Evolutionary conservation across 2,113 vertebrate species (phyloP).

Genomic region (Chaenocephalus aceratus): DNA sequence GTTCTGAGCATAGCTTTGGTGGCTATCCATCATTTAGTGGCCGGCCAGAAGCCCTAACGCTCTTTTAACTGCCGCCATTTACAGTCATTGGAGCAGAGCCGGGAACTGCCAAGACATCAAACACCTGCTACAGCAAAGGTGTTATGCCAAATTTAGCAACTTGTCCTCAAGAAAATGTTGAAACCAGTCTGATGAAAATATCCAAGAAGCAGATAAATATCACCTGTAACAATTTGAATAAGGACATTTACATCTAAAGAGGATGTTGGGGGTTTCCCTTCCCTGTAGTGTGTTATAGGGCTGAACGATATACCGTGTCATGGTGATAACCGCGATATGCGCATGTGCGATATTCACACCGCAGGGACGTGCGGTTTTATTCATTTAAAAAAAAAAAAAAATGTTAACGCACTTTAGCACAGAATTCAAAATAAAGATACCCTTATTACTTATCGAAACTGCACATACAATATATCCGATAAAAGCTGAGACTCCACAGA

Average conservation of each 20-base stretch:
- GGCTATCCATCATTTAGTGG: slow-evolving; percentile 67
- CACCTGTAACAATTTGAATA: slow-evolving; percentile 10
- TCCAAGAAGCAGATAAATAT: background rate
- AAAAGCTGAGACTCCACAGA: no score
- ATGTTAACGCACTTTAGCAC: no score
- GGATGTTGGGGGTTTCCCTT: no score
- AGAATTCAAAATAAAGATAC: no score
- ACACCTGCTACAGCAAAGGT: slow-evolving; percentile 54
- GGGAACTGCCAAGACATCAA: slow-evolving; percentile 31
- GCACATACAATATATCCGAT: no score
- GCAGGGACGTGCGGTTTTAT: no score
- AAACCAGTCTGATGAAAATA: background rate
- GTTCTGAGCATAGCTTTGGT: slow-evolving; percentile 14
- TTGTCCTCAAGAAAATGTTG: slow-evolving; percentile 10
- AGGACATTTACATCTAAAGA: slow-evolving; percentile 23
- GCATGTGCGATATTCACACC: no score
- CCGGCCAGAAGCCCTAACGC: slow-evolving; percentile 66
- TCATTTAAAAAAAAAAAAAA: no score
- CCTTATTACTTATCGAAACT: no score
- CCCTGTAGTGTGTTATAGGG: no score
- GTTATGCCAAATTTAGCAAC: slow-evolving; percentile 49
- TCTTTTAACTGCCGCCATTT: slow-evolving; percentile 77
- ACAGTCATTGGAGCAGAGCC: slow-evolving; percentile 49
- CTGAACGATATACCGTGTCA: no score
- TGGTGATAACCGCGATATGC: no score